Base-by-base conservation (phyloP, 1,140 invertebrate species). In the Cotesia typhae region DNA sequence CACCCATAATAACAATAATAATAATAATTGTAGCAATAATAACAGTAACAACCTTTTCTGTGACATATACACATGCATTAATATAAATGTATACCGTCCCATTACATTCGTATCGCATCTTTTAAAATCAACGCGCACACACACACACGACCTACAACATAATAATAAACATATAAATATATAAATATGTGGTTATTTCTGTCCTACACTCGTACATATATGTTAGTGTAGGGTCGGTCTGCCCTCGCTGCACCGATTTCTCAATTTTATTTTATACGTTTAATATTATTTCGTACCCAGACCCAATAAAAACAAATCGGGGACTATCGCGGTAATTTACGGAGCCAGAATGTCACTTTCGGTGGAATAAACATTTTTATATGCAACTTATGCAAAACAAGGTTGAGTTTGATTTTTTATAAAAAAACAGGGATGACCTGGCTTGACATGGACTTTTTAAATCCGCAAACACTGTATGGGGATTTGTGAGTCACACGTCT, bases 1-100 rank as follows among this genome's bases (percentile, higher is more conserved):
- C 74, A 71, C 77, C 76, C 53, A 65, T 71, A 66, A 72, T 68
- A 67, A 35, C 35, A 51, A 65, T 72, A 36, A 37, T 35, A 55
- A 52, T 17, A 61, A 28, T 28, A 28, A 28, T 28, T 28, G 28
- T n/a, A 20, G 9, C 41, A 35, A 38, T 38, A 38, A 52, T 61
- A 59, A 17, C 60, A 47, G 53, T 68, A 55, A 35, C n/a, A 37
- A 7, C 20, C 20, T 12, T 38, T 28, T 28, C 28, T n/a, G 28
- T 47, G 14, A 38, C 35, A 64, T 64, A 68, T 53, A 53, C 35
- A 65, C 51, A 41, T 66, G 65, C 41, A 63, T 52, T 7, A 57
- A 65, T 28, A 51, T 36, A 63, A n/a, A 59, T n/a, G 41, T 37
- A 52, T 14, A 36, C 68, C 53, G 57, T 52, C 70, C 57, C 35